Evolutionary conservation across 30 jellyfish, hydroid and myxozoan genomes (phyloP).

Genomic region (Sanderia malayensis): DNA sequence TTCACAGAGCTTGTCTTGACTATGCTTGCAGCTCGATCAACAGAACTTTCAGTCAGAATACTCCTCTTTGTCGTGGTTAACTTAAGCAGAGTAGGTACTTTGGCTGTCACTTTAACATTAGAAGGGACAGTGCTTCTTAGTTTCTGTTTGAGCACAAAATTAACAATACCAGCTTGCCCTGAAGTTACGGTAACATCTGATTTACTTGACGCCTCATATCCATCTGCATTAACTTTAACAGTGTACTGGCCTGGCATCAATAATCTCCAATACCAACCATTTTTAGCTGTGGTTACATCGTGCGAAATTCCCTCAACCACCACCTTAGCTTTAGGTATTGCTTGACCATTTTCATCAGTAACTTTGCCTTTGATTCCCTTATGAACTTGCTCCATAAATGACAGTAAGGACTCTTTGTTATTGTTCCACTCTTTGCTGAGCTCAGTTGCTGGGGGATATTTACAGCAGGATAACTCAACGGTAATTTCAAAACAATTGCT

Average conservation of each 20-base stretch:
- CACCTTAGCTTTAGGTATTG: slow-evolving; percentile 67
- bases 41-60: slow-evolving; percentile 9
- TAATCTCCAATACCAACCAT: slow-evolving; percentile 98
- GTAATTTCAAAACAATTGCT: slow-evolving; percentile 97
- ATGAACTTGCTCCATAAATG: slow-evolving; percentile 88
- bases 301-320: slow-evolving; percentile 76
- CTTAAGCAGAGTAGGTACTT: not conserved
- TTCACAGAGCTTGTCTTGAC: slow-evolving; percentile 23
- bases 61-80: not conserved
- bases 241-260: slow-evolving; percentile 86
- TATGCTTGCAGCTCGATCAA: not conserved
- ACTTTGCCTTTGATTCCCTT: slow-evolving; percentile 90
- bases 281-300: slow-evolving; percentile 52
- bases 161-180: slow-evolving; percentile 51
- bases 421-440: slow-evolving; percentile 80
- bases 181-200: slow-evolving; percentile 37
- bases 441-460: slow-evolving; percentile 76
- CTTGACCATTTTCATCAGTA: slow-evolving; percentile 50
- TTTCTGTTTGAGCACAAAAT: slow-evolving; percentile 52
- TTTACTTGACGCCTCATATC: slow-evolving; percentile 27
- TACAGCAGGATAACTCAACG: slow-evolving; percentile 94
- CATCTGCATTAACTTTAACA: slow-evolving; percentile 64
- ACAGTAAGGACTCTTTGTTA: slow-evolving; percentile 78
- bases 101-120: not conserved
- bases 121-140: not conserved